Conservation (phyloP, 2,797 vertebrate species). For the Gallinago solitaria region DNA sequence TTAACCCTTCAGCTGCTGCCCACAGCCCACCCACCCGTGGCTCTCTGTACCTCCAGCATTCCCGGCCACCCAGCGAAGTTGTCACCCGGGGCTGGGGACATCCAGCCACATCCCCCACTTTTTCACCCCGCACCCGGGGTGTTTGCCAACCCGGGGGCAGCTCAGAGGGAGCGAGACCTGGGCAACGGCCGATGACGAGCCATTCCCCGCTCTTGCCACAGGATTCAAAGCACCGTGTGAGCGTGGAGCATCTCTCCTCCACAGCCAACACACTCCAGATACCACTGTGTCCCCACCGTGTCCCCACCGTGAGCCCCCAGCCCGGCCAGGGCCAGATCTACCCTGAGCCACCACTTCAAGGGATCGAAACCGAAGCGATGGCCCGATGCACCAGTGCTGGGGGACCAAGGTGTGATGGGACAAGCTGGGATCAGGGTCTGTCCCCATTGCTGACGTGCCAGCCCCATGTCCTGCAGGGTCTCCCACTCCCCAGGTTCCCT, state of each 20-base stretch:
- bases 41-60: not conserved
- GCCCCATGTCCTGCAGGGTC: accelerated
- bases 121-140: accelerated
- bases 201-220: not conserved
- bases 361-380: accelerated
- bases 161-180: not conserved
- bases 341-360: accelerated
- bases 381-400: accelerated
- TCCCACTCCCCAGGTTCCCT: accelerated
- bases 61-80: not conserved
- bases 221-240: not conserved
- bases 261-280: accelerated
- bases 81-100: not conserved
- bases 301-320: not conserved
- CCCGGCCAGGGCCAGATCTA: not conserved
- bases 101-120: accelerated
- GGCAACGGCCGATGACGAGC: not conserved
- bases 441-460: accelerated
- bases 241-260: not conserved
- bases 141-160: accelerated
- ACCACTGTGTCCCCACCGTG: not conserved
- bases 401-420: accelerated
- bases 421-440: accelerated
- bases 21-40: not conserved
- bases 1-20: slow-evolving; percentile 15